Evolutionary conservation across 2,888 invertebrate genomes (phyloP).

Genomic region (Bembecia ichneumoniformis): DNA sequence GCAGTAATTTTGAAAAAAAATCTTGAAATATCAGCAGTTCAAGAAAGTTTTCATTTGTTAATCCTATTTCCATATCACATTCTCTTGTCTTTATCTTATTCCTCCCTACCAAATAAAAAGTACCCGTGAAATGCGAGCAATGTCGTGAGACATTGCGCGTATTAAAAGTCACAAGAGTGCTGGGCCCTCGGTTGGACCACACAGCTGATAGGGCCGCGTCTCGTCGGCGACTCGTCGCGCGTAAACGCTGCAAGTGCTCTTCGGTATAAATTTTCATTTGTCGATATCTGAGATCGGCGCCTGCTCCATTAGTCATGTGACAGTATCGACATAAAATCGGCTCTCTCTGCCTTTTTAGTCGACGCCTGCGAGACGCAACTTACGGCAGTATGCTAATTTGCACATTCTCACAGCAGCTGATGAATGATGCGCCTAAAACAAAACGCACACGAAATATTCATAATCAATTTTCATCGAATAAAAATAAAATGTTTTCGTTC

Average conservation of each 20-base stretch:
- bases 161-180: no score
- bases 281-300: slow-evolving; percentile 68
- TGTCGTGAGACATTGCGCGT: no score
- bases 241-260: neutral
- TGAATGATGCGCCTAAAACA: slow-evolving; percentile 43
- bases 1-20: no score
- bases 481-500: no score
- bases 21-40: no score
- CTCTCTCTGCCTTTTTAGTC: slow-evolving; percentile 40
- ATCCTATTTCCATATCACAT: no score
- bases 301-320: slow-evolving; percentile 71
- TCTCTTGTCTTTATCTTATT: no score
- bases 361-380: slow-evolving; percentile 44
- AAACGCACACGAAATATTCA: slow-evolving; percentile 2
- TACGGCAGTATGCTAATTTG: slow-evolving; percentile 53
- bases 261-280: slow-evolving; percentile 50
- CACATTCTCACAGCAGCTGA: slow-evolving; percentile 46
- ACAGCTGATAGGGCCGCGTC: neutral
- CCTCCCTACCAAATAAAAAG: no score
- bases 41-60: no score
- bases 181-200: neutral
- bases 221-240: neutral
- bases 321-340: slow-evolving; percentile 67
- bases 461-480: neutral
- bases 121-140: no score